Evolutionary conservation across 2,113 vertebrate genomes (phyloP).

Genomic region (Hiodon alosoides): DNA sequence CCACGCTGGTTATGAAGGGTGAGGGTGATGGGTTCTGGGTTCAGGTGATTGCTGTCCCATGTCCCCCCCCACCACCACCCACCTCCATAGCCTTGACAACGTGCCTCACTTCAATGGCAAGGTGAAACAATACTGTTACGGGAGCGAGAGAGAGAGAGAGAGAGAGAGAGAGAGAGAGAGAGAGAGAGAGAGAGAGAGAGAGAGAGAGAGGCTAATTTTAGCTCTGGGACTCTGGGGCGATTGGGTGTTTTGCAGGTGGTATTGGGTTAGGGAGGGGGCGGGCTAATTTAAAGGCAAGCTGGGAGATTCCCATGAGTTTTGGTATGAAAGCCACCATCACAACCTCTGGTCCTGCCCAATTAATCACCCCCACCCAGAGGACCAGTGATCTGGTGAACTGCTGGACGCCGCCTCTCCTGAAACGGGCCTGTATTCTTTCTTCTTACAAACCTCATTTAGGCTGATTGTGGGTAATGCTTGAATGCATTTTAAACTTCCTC

Average conservation of each 20-base stretch:
- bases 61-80: background rate
- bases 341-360: conserved; percentile 23
- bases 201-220: conserved; percentile 51
- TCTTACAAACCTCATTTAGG: too few relatives aligned
- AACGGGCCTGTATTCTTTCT: too few relatives aligned
- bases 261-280: background rate
- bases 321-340: background rate
- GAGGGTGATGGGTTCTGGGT: too few relatives aligned
- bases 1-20: too few relatives aligned
- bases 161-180: conserved; percentile 35
- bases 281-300: too few relatives aligned
- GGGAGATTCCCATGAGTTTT: background rate
- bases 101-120: conserved; percentile 56
- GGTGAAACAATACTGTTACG: conserved; percentile 64
- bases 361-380: conserved; percentile 51
- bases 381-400: too few relatives aligned
- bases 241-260: background rate
- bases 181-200: conserved; percentile 8
- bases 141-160: conserved; percentile 39
- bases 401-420: too few relatives aligned
- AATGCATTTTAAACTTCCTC: background rate
- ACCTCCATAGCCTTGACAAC: background rate
- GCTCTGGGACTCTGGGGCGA: conserved; percentile 32
- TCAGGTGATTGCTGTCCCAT: background rate
- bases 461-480: too few relatives aligned